Conservation (phyloP, 2,797 vertebrate species). For the Pangasius mekongensis region DNA sequence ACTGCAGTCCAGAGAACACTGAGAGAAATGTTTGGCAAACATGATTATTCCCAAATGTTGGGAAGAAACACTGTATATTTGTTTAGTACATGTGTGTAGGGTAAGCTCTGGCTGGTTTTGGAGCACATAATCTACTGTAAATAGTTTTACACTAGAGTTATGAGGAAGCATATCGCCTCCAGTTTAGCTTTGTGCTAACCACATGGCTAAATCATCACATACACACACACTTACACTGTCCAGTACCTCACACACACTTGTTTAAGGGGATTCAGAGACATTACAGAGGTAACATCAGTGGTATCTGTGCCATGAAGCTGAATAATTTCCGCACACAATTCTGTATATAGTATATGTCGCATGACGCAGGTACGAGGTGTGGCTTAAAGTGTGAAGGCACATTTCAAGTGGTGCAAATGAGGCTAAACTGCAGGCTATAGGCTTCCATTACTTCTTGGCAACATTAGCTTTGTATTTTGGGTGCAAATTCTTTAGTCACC, state of each 20-base stretch:
- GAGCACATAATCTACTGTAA: neutral
- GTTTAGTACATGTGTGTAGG: neutral
- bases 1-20: too few species aligned
- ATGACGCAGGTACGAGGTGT: neutral
- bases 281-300: too few species aligned
- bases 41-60: too few species aligned
- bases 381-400: neutral
- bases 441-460: neutral
- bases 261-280: neutral
- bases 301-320: too few species aligned
- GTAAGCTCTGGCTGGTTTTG: neutral
- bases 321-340: too few species aligned
- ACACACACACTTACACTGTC: neutral
- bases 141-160: neutral
- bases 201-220: too few species aligned
- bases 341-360: neutral
- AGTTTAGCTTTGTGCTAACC: neutral
- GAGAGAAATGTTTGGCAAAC: neutral
- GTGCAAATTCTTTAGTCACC: neutral
- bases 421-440: neutral
- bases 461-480: neutral
- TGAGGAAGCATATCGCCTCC: neutral
- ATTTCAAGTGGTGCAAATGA: neutral
- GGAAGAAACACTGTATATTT: neutral
- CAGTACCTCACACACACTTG: neutral